phyloP scores from a whole-genome alignment of 1,140 invertebrate genomes.

The Listronotus bonariensis region DNA sequence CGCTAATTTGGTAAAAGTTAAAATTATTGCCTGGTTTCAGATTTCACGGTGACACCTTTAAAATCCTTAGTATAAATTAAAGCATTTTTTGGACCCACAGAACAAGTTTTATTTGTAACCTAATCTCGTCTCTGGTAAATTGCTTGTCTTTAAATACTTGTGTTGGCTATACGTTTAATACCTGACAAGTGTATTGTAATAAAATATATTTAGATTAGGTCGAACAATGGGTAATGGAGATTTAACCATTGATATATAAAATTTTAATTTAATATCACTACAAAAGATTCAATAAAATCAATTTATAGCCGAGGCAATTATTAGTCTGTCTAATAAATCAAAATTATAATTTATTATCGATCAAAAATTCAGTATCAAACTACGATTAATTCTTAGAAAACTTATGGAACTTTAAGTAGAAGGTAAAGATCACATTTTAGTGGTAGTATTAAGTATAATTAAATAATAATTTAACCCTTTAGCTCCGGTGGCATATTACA shows the following conservation, averaged over 20 bases:
- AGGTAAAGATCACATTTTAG: too few relatives aligned
- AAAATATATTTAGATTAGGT: constrained; percentile 18
- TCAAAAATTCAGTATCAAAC: too few relatives aligned
- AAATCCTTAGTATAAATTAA: too few relatives aligned
- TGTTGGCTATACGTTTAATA: constrained; percentile 4
- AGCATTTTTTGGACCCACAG: neutral
- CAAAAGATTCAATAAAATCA: constrained; percentile 20
- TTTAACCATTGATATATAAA: constrained; percentile 14
- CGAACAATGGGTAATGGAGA: constrained; percentile 11
- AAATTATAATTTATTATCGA: constrained; percentile 5
- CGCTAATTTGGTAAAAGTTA: too few relatives aligned
- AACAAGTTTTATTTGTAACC: constrained; percentile 13
- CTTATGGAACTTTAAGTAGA: too few relatives aligned
- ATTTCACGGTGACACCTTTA: too few relatives aligned
- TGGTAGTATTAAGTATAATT: too few relatives aligned
- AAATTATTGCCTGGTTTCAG: too few relatives aligned
- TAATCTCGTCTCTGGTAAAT: constrained; percentile 11
- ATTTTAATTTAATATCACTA: constrained; percentile 17
- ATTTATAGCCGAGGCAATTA: constrained; percentile 16
- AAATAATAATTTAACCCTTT: too few relatives aligned
- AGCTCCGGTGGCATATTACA: too few relatives aligned
- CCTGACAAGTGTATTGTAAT: constrained; percentile 18
- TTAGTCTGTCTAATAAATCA: constrained; percentile 20
- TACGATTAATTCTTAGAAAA: too few relatives aligned
- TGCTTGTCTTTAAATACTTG: constrained; percentile 7